phyloP scores from a whole-genome alignment of 2,113 vertebrate species.

The Taxidea taxus region DNA sequence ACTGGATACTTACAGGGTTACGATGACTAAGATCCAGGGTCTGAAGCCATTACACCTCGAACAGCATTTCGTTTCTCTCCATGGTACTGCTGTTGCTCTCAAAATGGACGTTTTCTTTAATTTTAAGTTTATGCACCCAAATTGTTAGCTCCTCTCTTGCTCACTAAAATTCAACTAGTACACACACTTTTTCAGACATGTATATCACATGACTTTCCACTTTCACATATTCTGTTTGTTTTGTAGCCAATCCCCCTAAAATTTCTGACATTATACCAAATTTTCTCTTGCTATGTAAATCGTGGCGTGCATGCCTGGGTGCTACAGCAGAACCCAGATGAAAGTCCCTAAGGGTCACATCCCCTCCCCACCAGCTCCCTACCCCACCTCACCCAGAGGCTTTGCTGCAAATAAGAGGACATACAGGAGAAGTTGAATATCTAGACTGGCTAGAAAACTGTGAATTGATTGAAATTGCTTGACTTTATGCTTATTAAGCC shows the following conservation, averaged over 20 bases:
- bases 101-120: background rate
- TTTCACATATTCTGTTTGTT: background rate
- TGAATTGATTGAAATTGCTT: background rate
- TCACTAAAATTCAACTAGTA: background rate
- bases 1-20: background rate
- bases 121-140: background rate
- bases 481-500: background rate
- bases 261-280: background rate
- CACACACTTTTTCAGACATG: background rate
- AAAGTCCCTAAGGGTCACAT: background rate
- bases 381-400: background rate
- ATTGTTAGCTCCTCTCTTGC: background rate
- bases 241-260: background rate
- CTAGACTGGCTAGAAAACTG: background rate
- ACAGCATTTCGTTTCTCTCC: background rate
- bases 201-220: too few relatives aligned
- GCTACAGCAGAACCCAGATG: background rate
- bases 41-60: background rate
- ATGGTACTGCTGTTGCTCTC: background rate
- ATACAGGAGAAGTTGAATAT: background rate
- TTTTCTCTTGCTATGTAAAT: background rate
- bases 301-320: rapidly evolving
- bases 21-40: background rate
- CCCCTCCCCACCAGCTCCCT: rapidly evolving
- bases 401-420: background rate